Percentiles rank a stretch among this genome's conserved stretches.
Conservation (phyloP, 1,140 invertebrate genomes). For the Atta colombica region DNA sequence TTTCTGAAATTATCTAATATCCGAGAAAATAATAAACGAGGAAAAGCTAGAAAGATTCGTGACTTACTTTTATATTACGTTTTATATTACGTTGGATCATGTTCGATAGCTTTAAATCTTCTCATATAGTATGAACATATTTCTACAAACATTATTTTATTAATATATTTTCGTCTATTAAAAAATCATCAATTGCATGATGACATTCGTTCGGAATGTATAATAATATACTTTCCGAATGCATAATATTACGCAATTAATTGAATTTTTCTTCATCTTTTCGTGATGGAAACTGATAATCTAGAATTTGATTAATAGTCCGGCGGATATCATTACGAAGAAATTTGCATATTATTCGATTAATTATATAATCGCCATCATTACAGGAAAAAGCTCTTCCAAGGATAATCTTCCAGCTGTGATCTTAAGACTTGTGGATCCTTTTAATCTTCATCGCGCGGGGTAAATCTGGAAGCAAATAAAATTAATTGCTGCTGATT, state of each 20-base stretch:
- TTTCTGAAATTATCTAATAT: neutral
- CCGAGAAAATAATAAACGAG: neutral
- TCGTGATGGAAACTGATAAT: neutral
- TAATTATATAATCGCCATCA: slow-evolving; percentile 14
- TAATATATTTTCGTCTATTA: neutral
- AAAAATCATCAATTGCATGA: neutral
- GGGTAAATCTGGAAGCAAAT: slow-evolving; percentile 27
- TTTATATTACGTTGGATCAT: neutral
- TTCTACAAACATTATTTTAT: neutral
- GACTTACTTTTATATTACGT: neutral
- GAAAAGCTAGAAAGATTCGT: neutral
- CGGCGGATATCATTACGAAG: neutral
- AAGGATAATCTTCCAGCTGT: slow-evolving; percentile 20
- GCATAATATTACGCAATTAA: slow-evolving; percentile 24
- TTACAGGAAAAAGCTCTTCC: neutral
- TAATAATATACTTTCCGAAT: slow-evolving; percentile 33
- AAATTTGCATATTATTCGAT: slow-evolving; percentile 49
- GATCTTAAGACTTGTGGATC: neutral
- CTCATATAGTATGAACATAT: neutral
- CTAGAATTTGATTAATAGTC: slow-evolving; percentile 29
- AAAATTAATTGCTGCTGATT: slow-evolving; percentile 34
- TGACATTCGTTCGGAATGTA: neutral
- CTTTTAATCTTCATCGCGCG: neutral
- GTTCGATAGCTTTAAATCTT: neutral
- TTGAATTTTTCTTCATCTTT: neutral